Base-by-base conservation (phyloP, 2,797 vertebrate species). In the Coracias cyanogaster region DNA sequence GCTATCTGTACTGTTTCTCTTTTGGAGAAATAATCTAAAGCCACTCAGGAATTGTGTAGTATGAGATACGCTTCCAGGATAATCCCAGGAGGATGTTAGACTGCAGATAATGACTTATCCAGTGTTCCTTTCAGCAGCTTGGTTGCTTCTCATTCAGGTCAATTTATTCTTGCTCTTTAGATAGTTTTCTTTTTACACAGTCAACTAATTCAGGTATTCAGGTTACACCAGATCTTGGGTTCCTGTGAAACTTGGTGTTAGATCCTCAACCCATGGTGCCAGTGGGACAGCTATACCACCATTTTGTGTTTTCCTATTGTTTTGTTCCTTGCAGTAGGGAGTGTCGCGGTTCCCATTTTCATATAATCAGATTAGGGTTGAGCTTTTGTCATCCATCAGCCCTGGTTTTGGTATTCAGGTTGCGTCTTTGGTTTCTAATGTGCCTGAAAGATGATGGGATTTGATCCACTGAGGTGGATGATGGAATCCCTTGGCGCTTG, bases 201-300 rank as follows among this genome's bases (percentile, higher is more conserved):
- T 76, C 73, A 76, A 2, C 51, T 93, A 69, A 83, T 90, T 93
- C 70, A 79, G 70, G 90, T 93, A 82, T 83, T 94, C 77, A 84
- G 62, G 88, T 93, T 90, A 51, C 26, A 49, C 64, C 77, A 77
- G 58, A 84, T 90, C 77, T 52, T 66, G 66, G 37, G 6, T 79
- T 92, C 43, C 80, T 93, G 26, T 73, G 83, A 90, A 82, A 55
- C 55, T 52, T 70, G 48, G n/a, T 89, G 49, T 90, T 86, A 70
- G 58, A 51, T 84, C 48, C 31, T 81, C 41, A 48, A 31, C 58
- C 58, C 10, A 3, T 24, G 6, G 33, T 95, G 73, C 48, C 70
- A 41, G 39, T 60, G 66, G 71, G 73, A 66, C 48, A 89, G n/a
- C 73, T 65, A 1, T 39, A n/a, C 57, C 33, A 84, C 54, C 29